A percentile compares a stretch with the other conserved stretches of the same genome.
Conservation (phyloP, 2,888 invertebrate species). For the Resseliella maxima region DNA sequence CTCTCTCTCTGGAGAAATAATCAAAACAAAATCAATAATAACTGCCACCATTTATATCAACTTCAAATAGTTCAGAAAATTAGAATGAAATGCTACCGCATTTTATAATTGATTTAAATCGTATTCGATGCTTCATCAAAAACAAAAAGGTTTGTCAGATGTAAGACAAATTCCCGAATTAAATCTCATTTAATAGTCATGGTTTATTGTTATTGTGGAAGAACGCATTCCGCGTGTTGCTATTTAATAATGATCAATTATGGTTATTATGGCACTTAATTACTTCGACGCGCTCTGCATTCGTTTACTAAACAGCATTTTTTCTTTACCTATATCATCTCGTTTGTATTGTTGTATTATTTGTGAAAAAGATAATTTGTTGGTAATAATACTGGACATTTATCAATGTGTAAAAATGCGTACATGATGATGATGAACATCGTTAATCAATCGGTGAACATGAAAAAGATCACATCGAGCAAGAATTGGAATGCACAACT, state of each 20-base stretch:
- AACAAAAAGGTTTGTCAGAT: background rate
- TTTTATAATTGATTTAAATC: constrained; percentile 4
- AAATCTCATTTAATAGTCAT: background rate
- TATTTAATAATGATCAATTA: constrained; percentile 44
- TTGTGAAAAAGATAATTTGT: constrained; percentile 48
- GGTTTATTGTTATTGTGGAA: background rate
- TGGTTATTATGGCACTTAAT: constrained; percentile 43
- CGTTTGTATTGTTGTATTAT: background rate
- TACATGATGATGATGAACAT: constrained; percentile 32
- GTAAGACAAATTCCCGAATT: constrained; percentile 8
- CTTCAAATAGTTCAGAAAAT: too few relatives aligned
- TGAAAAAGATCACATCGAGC: constrained; percentile 7
- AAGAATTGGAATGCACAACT: constrained; percentile 27
- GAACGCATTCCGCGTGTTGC: constrained; percentile 8
- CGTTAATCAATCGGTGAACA: constrained; percentile 51
- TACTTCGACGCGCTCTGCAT: constrained; percentile 17
- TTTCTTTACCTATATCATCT: background rate
- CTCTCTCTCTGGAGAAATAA: too few relatives aligned
- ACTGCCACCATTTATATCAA: too few relatives aligned
- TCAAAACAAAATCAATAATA: too few relatives aligned
- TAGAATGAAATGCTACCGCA: constrained; percentile 21
- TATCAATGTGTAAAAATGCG: constrained; percentile 18
- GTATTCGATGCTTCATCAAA: background rate
- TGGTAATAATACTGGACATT: constrained; percentile 44
- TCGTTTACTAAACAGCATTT: constrained; percentile 38